A percentile compares a stretch with the other conserved stretches of the same genome.
These are phyloP conservation scores for Chloroclystis v-ata DNA, from an alignment of 2,888 invertebrate genomes.

Conservation along the genomic window DNA sequence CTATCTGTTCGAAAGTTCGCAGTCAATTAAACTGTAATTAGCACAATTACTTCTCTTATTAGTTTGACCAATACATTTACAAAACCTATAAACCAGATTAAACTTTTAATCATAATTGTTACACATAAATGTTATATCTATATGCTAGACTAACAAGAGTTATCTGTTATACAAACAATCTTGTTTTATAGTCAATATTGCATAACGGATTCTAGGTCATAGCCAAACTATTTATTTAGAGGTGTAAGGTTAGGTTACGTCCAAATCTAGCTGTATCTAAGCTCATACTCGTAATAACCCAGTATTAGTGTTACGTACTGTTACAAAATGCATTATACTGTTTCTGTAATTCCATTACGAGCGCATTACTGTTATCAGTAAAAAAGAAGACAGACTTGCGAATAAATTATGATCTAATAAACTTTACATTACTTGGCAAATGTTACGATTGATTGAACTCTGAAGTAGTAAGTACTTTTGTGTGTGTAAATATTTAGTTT, in stretches of 20 bases:
- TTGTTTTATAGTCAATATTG: slow-evolving; percentile 47
- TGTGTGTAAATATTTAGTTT: too few relatives aligned
- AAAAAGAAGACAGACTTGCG: slow-evolving; percentile 10
- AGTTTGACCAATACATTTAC: too few relatives aligned
- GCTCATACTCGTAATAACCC: neutral
- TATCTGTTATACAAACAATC: slow-evolving; percentile 49
- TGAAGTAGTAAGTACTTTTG: too few relatives aligned
- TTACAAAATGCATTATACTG: slow-evolving; percentile 3
- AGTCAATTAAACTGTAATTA: too few relatives aligned
- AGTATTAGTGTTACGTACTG: neutral
- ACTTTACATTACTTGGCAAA: neutral
- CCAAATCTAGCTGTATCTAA: slow-evolving; percentile 3
- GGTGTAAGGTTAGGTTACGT: slow-evolving; percentile 38
- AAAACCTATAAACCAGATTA: neutral
- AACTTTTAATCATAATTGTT: slow-evolving; percentile 5
- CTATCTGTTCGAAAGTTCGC: too few relatives aligned
- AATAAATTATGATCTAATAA: neutral
- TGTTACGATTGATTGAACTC: slow-evolving; percentile 19
- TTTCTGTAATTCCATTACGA: slow-evolving; percentile 3
- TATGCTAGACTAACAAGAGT: slow-evolving; percentile 26
- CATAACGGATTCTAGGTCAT: slow-evolving; percentile 53
- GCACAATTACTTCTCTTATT: too few relatives aligned
- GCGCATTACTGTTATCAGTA: slow-evolving; percentile 10
- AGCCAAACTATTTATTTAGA: slow-evolving; percentile 28
- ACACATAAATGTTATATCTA: slow-evolving; percentile 31